Evolutionary conservation across 2,797 vertebrate genomes (phyloP), one percentile per base, ranked within the genome.

Genomic region (Chloroceryle inda): DNA sequence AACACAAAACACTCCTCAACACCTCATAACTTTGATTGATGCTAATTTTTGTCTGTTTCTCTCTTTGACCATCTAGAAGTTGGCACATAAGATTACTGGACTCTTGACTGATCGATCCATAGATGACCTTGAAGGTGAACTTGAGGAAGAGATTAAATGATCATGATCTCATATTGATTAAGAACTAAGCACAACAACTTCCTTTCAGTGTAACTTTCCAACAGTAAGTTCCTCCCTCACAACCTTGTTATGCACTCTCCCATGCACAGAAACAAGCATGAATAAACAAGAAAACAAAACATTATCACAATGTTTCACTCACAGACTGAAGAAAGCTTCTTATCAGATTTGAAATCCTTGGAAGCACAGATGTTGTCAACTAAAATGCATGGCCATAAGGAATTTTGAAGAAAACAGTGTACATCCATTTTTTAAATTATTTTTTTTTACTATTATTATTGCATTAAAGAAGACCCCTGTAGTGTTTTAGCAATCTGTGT

Each of bases 201-300:
- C 64, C 66, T 69, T 85, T 78, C 62, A 76, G 24, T n/a, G n/a
- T 63, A 76, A 63, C 29, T 71, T 95, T 82, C 31, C 21, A 83
- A 75, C 62, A 68, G 24, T 17, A 82, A 62, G 7, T 69, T 90
- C 53, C 40, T 92, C 74, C 49, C 37, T 91, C 76, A 67, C 63
- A 91, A 49, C 62, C 66, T 64, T 74, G 45, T 49, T 82, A 66
- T 52, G 66, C 42, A 35, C 52, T 77, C 83, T 90, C 50, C 56
- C 66, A 55, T 58, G 22, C 33, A 81, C 16, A 17, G 66, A 35
- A 56, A 75, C 42, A 67, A 69, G 62, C 67, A 85, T 44, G 53
- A 80, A 87, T 52, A 94, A 85, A 93, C 24, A 89, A 53, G 61
- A 93, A 95, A 85, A 58, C 45, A 85, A 91, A 91, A 78, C 7